A percentile compares a stretch with the other conserved stretches of the same genome.
These are phyloP conservation scores for Cydia strobilella DNA, from an alignment of 1,140 invertebrate species.

Conservation along the genomic window DNA sequence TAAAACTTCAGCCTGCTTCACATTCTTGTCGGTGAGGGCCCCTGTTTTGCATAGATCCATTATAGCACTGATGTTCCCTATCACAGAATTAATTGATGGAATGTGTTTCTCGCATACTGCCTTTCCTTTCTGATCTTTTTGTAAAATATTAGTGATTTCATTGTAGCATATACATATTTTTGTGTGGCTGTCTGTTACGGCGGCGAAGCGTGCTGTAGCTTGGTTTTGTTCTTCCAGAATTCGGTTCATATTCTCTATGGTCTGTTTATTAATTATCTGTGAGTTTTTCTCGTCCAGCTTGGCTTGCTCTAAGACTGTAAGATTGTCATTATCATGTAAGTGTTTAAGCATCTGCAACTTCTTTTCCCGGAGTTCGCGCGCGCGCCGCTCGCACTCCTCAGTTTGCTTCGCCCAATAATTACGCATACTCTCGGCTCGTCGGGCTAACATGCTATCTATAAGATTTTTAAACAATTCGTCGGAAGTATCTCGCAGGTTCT, in stretches of 20 bases:
- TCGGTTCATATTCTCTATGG: slow-evolving; percentile 73
- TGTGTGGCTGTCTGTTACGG: slow-evolving; percentile 67
- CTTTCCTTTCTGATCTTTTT: slow-evolving; percentile 55
- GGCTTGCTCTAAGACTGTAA: slow-evolving; percentile 63
- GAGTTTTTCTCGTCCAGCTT: slow-evolving; percentile 66
- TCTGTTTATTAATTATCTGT: slow-evolving; percentile 63
- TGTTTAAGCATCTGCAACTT: slow-evolving; percentile 71
- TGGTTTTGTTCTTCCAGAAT: slow-evolving; percentile 74
- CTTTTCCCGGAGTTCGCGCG: slow-evolving; percentile 56
- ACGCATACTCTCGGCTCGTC: slow-evolving; percentile 60
- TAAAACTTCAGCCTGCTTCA: slow-evolving; percentile 67
- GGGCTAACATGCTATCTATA: slow-evolving; percentile 64
- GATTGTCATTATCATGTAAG: slow-evolving; percentile 69
- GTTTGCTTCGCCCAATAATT: slow-evolving; percentile 67
- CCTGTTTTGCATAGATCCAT: slow-evolving; percentile 78
- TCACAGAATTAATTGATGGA: slow-evolving; percentile 54
- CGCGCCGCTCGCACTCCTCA: slow-evolving; percentile 65
- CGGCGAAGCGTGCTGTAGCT: slow-evolving; percentile 63
- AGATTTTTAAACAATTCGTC: slow-evolving; percentile 61
- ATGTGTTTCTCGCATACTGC: slow-evolving; percentile 62
- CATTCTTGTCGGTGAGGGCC: slow-evolving; percentile 78
- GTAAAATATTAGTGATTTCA: slow-evolving; percentile 63
- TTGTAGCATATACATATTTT: slow-evolving; percentile 68
- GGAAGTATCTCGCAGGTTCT: slow-evolving; percentile 58
- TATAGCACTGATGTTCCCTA: slow-evolving; percentile 75